Evolutionary conservation across 2,888 invertebrate genomes (phyloP), one percentile per base, ranked within the genome.

Genomic region (Amblyjoppa proteus): DNA sequence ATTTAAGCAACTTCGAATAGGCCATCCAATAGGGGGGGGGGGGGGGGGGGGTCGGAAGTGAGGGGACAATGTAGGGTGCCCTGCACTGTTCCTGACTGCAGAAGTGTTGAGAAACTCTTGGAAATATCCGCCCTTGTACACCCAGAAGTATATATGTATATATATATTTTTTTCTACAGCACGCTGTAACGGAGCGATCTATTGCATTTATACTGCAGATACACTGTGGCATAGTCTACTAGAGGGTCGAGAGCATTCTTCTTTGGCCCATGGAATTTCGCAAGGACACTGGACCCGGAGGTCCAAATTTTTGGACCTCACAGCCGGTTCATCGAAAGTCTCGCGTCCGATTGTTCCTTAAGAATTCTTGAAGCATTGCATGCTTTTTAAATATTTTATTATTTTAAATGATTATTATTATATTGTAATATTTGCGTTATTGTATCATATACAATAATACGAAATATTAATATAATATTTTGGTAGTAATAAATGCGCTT

Each of bases 1-100:
- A 93, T 93, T 93, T 93, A 93, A 93, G 91, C 91, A 90, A 93
- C 92, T 92, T 90, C 87, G 88, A 91, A 92, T 92, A 88, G 83
- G 70, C 58, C 53, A 41, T 64, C 45, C 45, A 45, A 45, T 45
- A 13, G 45, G 77, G 77, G 45, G 77, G 77, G 64, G 79, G 70
- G 71, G 77, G 13, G 45, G 77, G 77, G 45, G 77, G 77, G 64
- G 79, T 73, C 74, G 77, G 74, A 73, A 83, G 68, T 79, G 64
- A 75, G 87, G 84, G 87, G 82, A 68, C 81, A 77, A 51, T 74
- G 58, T 61, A 51, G 64, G 56, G 53, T 79, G 45, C 49, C 61
- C 58, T 34, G 38, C 51, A 74, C 58, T 70, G 75, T 71, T 61
- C 51, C 34, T 38, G 7, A 56, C 45, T n/a, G 5, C 69, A 64